A percentile compares a stretch with the other conserved stretches of the same genome.
phyloP scores from a whole-genome alignment of 2,113 vertebrate species.

The Xyrauchen texanus region DNA sequence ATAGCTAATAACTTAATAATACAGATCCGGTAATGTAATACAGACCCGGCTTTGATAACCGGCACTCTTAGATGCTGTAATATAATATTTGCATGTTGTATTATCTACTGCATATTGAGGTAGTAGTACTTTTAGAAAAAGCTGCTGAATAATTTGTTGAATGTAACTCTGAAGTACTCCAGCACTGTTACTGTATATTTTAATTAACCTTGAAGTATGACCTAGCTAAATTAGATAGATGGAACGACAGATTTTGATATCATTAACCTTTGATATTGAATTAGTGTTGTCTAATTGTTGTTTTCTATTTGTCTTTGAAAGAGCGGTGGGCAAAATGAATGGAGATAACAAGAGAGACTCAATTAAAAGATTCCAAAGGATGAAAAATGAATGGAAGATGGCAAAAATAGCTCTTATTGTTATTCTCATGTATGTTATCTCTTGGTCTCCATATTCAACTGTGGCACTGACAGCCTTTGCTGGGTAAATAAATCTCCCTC shows the following conservation, averaged over 20 bases:
- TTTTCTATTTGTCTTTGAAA: conserved; percentile 56
- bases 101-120: too few species aligned
- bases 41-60: too few species aligned
- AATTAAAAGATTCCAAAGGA: conserved; percentile 78
- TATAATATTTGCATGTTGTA: too few species aligned
- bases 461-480: conserved; percentile 90
- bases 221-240: background rate
- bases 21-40: too few species aligned
- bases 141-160: too few species aligned
- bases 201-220: background rate
- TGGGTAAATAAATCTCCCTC: conserved; percentile 75
- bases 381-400: conserved; percentile 95
- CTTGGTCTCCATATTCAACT: conserved; percentile 93
- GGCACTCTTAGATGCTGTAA: too few species aligned
- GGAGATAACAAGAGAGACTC: conserved; percentile 72
- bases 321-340: conserved; percentile 83
- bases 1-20: too few species aligned
- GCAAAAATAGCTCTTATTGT: conserved; percentile 91
- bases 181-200: background rate
- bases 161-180: too few species aligned
- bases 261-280: background rate
- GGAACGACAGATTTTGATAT: background rate
- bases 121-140: too few species aligned
- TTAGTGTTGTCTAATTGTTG: conserved; percentile 32
- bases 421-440: conserved; percentile 88